A percentile compares a stretch with the other conserved stretches of the same genome.
Conservation (phyloP, 2,797 vertebrate species). For the Mus spretus region DNA sequence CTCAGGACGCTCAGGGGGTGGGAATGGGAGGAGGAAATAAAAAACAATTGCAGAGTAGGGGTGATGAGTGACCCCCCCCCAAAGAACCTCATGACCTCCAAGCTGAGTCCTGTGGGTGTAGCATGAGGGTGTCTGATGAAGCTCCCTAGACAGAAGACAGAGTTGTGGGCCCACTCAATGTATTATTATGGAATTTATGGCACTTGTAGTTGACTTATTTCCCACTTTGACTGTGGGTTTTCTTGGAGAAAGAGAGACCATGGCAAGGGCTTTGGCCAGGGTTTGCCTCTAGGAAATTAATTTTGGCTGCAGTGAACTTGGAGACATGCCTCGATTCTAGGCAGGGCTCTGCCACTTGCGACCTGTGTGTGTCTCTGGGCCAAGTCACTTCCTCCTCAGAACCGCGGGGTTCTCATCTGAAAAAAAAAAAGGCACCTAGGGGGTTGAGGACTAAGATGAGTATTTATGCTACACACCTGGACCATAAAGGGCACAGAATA, state of each 20-base stretch:
- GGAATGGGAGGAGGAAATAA: conserved; percentile 13
- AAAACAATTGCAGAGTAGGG: neutral
- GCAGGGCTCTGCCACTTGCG: conserved; percentile 8
- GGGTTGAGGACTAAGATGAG: neutral
- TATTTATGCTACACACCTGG: neutral
- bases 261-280: conserved; percentile 18
- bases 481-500: neutral
- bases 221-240: conserved; percentile 2
- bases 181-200: conserved; percentile 5
- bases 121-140: neutral
- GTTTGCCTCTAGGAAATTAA: conserved; percentile 74
- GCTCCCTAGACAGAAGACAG: conserved; percentile 15
- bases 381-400: neutral
- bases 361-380: conserved; percentile 55
- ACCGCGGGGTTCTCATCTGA: conserved; percentile 17
- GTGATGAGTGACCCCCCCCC: neutral
- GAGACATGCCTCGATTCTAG: conserved; percentile 70
- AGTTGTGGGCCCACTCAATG: neutral
- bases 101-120: neutral
- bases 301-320: conserved; percentile 66
- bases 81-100: neutral
- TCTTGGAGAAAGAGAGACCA: neutral
- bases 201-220: neutral
- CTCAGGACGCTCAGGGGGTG: conserved; percentile 40
- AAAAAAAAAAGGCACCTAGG: neutral